A percentile compares a stretch with the other conserved stretches of the same genome.
Evolutionary conservation across 2,888 invertebrate species (phyloP).

Genomic region (Anodontia alba): DNA sequence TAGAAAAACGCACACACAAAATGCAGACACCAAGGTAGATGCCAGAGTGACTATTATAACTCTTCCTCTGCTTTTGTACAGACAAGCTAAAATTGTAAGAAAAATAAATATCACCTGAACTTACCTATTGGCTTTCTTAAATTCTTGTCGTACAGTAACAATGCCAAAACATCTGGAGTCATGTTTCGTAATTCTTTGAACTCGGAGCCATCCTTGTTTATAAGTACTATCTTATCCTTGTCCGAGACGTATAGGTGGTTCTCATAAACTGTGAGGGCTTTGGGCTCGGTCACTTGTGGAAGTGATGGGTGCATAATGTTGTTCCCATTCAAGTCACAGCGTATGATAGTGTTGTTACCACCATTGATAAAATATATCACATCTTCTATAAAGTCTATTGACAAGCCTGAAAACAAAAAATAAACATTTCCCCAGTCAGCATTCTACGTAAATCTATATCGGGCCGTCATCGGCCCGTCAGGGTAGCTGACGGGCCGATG

Average conservation of each 20-base stretch:
- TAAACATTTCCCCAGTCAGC: too few species aligned
- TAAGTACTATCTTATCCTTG: constrained; percentile 85
- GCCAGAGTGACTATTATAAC: too few species aligned
- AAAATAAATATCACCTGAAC: too few species aligned
- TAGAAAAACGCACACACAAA: too few species aligned
- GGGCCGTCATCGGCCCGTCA: too few species aligned
- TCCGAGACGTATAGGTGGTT: constrained; percentile 87
- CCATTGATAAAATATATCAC: constrained; percentile 91
- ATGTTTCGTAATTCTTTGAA: constrained; percentile 86
- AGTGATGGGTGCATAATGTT: constrained; percentile 61
- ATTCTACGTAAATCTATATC: too few species aligned
- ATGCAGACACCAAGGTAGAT: too few species aligned
- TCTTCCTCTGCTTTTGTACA: too few species aligned
- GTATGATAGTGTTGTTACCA: constrained; percentile 75
- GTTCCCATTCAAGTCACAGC: constrained; percentile 62
- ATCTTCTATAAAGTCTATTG: constrained; percentile 87
- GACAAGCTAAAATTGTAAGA: too few species aligned
- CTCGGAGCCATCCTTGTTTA: constrained; percentile 40
- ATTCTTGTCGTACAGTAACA: constrained; percentile 84
- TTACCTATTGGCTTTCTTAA: not conserved
- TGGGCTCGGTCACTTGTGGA: constrained; percentile 87
- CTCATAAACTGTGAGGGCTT: constrained; percentile 89
- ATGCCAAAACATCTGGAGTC: constrained; percentile 85
- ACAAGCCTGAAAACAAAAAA: constrained; percentile 86
- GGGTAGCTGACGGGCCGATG: too few species aligned